Evolutionary conservation across 2,113 vertebrate species (phyloP).

Genomic region (Festucalex cinctus): DNA sequence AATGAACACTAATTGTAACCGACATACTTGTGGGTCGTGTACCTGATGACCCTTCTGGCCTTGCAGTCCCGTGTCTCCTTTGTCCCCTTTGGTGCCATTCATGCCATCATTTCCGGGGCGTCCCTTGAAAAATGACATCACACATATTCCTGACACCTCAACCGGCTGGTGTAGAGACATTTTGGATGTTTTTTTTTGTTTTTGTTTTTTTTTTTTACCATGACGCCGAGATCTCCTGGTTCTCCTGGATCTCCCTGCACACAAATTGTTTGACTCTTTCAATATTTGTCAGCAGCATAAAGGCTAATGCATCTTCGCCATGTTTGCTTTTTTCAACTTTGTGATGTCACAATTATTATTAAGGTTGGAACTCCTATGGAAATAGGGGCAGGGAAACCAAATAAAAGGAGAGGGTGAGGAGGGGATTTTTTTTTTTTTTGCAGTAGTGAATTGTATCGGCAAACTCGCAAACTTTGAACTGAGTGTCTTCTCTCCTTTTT

Average conservation of each 20-base stretch:
- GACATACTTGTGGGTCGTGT: conserved; percentile 15
- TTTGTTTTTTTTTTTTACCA: too few relatives aligned
- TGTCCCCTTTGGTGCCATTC: conserved; percentile 78
- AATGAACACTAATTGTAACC: too few relatives aligned
- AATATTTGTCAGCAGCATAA: neutral
- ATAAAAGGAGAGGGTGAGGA: too few relatives aligned
- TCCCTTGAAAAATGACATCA: conserved; percentile 68
- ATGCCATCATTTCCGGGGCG: conserved; percentile 74
- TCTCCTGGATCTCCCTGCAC: conserved; percentile 82
- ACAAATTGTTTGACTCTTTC: neutral
- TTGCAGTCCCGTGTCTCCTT: conserved; percentile 77
- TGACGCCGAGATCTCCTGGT: conserved; percentile 73
- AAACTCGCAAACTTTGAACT: too few relatives aligned
- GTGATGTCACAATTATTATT: too few relatives aligned
- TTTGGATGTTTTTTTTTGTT: too few relatives aligned
- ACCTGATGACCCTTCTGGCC: conserved; percentile 78
- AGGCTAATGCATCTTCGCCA: too few relatives aligned
- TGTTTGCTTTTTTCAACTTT: neutral
- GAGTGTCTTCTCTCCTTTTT: too few relatives aligned
- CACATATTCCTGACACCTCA: neutral
- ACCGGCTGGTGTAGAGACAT: neutral
- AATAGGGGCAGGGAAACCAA: too few relatives aligned
- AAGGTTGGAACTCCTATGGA: too few relatives aligned
- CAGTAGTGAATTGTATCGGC: too few relatives aligned
- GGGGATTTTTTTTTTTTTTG: too few relatives aligned